Evolutionary conservation across 2,797 vertebrate species (phyloP), one percentile per base, ranked within the genome.

Genomic region (Sus cebifrons): DNA sequence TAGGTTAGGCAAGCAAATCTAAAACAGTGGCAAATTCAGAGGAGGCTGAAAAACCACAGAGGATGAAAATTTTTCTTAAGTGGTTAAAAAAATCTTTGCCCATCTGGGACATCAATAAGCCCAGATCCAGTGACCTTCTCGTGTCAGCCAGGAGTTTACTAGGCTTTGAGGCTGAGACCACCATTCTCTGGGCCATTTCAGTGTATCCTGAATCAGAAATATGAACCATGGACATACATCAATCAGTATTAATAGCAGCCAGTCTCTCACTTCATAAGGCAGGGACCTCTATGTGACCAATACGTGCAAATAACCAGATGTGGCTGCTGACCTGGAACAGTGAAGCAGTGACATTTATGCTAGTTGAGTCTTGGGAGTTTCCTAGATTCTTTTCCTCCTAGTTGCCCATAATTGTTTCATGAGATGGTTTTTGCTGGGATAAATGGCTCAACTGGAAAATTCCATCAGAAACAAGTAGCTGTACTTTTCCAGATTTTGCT

Each of bases 401-500:
- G 23, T 56, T 6, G 2, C 54, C 52, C 68, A 67, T 78, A 93
- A 94, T 20, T 87, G 58, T 83, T 96, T 96, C 91, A 96, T 54
- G 74, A 96, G 73, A 89, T 81, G 68, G 67, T 82, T 97, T 79
- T 94, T 74, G 56, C 21, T 64, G 20, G 68, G 86, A 88, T 89
- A 83, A 96, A 97, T 88, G 77, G 58, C 64, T 88, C 73, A 78
- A 21, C 7, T 96, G 92, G 95, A 97, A 97, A 97, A 94, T 94
- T 96, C 96, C 81, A 95, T 79, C 49, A 90, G 89, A 83, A 95
- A 86, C 6, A 68, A 96, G 56, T 15, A 89, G 85, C 81, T 94
- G 64, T 97, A 93, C 29, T 97, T 97, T 96, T 97, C 86, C 82
- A 97, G 79, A 95, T 85, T 83, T 88, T 94, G 44, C 84, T 83